phyloP scores from a whole-genome alignment of 2,797 vertebrate genomes.

The Megalops cyprinoides region DNA sequence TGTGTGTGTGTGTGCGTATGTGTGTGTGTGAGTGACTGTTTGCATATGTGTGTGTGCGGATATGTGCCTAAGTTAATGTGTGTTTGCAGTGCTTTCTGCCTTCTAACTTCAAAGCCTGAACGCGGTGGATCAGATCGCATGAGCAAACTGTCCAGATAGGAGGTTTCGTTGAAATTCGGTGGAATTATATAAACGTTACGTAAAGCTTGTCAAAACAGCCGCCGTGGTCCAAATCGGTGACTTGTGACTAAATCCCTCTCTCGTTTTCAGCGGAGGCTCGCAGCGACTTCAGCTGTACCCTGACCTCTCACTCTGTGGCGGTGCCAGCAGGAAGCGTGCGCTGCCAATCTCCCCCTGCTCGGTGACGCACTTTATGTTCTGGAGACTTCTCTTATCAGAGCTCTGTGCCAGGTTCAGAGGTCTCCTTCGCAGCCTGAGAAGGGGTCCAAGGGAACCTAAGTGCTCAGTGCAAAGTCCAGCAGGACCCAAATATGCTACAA shows the following conservation, averaged over 20 bases:
- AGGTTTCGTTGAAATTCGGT: too few relatives aligned
- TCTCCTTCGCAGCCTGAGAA: conserved; percentile 46
- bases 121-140: background rate
- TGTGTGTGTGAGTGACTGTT: background rate
- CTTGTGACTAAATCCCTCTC: background rate
- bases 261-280: background rate
- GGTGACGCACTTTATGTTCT: conserved; percentile 17
- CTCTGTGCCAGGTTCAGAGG: conserved; percentile 32
- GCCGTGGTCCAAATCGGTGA: too few relatives aligned
- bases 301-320: background rate
- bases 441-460: conserved; percentile 52
- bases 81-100: conserved; percentile 11
- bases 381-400: conserved; percentile 45
- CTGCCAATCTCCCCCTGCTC: background rate
- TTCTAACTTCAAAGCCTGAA: background rate
- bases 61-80: background rate
- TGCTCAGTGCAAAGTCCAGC: conserved; percentile 47
- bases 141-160: background rate
- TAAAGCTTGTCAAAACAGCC: background rate
- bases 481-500: background rate
- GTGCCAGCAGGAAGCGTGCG: background rate
- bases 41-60: background rate
- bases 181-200: background rate
- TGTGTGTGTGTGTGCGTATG: background rate
- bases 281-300: background rate